Conservation (phyloP, 2,113 vertebrate genomes). For the Melanerpes aurifrons region DNA sequence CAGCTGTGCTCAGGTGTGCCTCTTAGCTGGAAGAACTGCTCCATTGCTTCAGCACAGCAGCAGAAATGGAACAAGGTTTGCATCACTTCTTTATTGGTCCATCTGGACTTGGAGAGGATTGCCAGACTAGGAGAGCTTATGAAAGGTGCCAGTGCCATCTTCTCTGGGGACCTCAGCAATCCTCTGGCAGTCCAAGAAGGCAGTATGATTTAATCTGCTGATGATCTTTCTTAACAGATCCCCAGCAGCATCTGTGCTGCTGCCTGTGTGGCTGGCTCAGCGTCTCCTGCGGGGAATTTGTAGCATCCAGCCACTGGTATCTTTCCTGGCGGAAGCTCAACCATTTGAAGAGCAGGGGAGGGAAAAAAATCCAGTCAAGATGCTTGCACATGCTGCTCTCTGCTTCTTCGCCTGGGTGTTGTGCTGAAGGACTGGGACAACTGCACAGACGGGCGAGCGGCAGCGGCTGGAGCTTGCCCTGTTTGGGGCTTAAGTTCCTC, state of each 20-base stretch:
- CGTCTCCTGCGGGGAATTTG: slow-evolving; percentile 56
- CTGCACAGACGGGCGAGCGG: neutral
- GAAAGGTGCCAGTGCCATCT: neutral
- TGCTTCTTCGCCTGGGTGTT: neutral
- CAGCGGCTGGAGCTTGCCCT: neutral
- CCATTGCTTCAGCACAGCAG: neutral
- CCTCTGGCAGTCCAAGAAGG: neutral
- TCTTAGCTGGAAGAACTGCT: neutral
- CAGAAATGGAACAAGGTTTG: neutral
- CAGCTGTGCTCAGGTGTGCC: neutral
- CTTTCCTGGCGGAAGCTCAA: slow-evolving; percentile 49
- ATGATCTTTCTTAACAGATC: neutral
- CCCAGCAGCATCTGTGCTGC: neutral
- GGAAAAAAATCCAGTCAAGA: neutral
- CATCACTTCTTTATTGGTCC: neutral
- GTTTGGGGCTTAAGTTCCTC: neutral
- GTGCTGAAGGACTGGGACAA: slow-evolving; percentile 58
- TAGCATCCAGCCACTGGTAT: slow-evolving; percentile 71
- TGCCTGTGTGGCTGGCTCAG: neutral
- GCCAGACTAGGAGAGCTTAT: neutral
- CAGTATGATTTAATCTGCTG: neutral
- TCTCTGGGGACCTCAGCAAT: neutral
- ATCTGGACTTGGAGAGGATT: neutral
- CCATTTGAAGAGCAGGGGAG: neutral
- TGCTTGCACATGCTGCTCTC: neutral